A percentile compares a stretch with the other conserved stretches of the same genome.
Conservation (phyloP, 2,113 vertebrate species). For the Nothoprocta perdicaria region DNA sequence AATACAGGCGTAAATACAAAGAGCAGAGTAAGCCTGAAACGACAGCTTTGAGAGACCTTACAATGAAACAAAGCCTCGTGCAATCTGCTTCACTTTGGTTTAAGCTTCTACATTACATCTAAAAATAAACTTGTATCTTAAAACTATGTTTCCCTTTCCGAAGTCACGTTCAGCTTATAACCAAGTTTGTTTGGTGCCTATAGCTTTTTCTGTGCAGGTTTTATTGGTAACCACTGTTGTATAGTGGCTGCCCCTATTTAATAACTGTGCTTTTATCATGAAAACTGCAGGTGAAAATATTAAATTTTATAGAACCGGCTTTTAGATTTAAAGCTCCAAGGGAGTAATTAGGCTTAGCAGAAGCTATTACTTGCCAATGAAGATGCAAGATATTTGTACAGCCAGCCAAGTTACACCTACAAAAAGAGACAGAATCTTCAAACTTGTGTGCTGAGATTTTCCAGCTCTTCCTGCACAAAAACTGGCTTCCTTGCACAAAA, state of each 20-base stretch:
- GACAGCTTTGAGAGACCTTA: neutral
- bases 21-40: neutral
- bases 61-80: neutral
- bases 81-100: neutral
- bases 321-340: slow-evolving; percentile 50
- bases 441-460: slow-evolving; percentile 41
- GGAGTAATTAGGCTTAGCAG: slow-evolving; percentile 31
- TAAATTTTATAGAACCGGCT: slow-evolving; percentile 36
- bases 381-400: slow-evolving; percentile 34
- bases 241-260: slow-evolving; percentile 29
- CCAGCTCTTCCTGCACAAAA: slow-evolving; percentile 42
- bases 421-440: slow-evolving; percentile 52
- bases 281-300: neutral
- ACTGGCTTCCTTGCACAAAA: slow-evolving; percentile 28
- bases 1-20: neutral
- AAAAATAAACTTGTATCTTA: neutral
- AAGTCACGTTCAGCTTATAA: neutral
- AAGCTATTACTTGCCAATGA: neutral
- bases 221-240: neutral
- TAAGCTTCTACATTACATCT: neutral
- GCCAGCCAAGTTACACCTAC: slow-evolving; percentile 59
- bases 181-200: neutral
- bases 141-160: neutral
- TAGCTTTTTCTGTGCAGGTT: neutral
- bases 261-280: slow-evolving; percentile 10